Conservation (phyloP, 2,797 vertebrate species). For the Phrynocephalus vlangalii region DNA sequence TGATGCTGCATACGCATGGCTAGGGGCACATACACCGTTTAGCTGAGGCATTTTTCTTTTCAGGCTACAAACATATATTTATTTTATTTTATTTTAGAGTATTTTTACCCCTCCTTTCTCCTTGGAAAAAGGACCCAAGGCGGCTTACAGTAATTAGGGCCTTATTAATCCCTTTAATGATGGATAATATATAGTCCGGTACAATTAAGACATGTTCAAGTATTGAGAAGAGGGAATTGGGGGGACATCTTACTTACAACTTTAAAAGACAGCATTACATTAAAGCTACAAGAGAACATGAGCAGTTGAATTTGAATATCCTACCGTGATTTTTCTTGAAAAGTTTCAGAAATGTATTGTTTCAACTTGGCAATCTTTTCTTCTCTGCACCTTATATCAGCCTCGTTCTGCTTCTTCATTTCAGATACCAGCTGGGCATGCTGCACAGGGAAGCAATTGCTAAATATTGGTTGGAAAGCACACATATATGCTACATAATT, state of each 20-base stretch:
- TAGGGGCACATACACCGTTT: not conserved
- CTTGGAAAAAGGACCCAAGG: too few relatives aligned
- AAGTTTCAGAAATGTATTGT: conserved; percentile 54
- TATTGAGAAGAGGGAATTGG: too few relatives aligned
- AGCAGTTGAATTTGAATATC: not conserved
- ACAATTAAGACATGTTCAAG: too few relatives aligned
- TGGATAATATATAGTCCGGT: too few relatives aligned
- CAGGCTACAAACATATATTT: not conserved
- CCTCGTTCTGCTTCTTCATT: conserved; percentile 50
- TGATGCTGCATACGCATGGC: not conserved
- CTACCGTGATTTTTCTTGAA: conserved; percentile 64
- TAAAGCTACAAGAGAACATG: too few relatives aligned
- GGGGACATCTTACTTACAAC: too few relatives aligned
- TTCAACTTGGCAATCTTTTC: conserved; percentile 60
- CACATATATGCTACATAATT: not conserved
- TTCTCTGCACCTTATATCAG: conserved; percentile 49
- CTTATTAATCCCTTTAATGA: too few relatives aligned
- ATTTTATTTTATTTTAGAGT: too few relatives aligned
- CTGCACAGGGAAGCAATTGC: conserved; percentile 32
- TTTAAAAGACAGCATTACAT: too few relatives aligned
- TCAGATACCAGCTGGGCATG: conserved; percentile 43
- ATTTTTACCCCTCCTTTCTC: too few relatives aligned
- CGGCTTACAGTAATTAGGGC: too few relatives aligned
- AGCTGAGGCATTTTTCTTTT: not conserved
- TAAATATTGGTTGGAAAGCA: not conserved